A percentile compares a stretch with the other conserved stretches of the same genome.
Conservation (phyloP, 2,797 vertebrate species). For the Galaxias olidus region DNA sequence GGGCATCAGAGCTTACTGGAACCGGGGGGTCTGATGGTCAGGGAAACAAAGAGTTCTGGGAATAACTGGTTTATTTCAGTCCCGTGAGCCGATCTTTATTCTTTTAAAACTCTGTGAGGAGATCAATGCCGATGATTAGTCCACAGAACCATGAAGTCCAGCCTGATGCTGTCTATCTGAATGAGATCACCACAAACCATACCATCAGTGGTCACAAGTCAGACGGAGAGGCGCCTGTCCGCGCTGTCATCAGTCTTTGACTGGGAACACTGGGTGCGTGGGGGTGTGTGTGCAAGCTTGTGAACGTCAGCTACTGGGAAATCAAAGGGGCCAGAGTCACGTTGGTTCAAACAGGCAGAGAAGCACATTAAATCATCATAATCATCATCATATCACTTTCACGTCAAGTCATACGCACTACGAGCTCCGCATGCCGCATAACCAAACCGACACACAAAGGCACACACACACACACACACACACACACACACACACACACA, state of each 20-base stretch:
- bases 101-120: no score
- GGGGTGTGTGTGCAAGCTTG: conserved; percentile 15
- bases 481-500: neutral
- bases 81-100: neutral
- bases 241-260: conserved; percentile 62
- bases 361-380: conserved; percentile 16
- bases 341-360: conserved; percentile 7
- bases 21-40: neutral
- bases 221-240: conserved; percentile 66
- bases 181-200: no score
- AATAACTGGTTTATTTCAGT: neutral
- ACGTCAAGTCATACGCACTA: no score
- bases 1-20: neutral
- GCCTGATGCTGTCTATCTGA: no score
- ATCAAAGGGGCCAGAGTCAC: conserved; percentile 43
- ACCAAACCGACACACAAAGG: neutral
- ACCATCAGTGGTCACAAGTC: neutral
- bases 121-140: no score
- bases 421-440: no score
- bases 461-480: neutral
- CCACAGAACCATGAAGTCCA: no score
- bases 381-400: conserved; percentile 8
- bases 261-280: conserved; percentile 61
- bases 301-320: conserved; percentile 9
- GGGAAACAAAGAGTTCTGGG: neutral